Base-by-base conservation (phyloP, 2,113 vertebrate species). In the Sisor rabdophorus region DNA sequence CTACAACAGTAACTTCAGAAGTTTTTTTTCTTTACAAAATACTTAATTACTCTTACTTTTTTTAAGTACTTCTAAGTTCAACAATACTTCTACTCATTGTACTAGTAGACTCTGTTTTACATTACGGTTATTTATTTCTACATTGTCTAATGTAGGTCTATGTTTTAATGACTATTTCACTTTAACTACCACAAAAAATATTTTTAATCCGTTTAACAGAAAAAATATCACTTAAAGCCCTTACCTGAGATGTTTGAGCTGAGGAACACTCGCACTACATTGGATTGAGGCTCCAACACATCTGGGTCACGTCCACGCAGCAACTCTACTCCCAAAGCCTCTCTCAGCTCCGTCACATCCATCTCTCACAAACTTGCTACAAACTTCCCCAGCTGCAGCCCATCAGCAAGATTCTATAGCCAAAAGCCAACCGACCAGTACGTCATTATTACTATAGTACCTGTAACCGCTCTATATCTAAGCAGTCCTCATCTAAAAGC, bases 171-270 rank as follows among this genome's bases (percentile, higher is more conserved):
- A 65, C 4, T 47, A 47, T 47, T 67, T 48, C 3, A 24, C 7
- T 47, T 65, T 28, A 60, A 30, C 17, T 8, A 17, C 30, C 17
- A 26, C 82, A 71, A 44, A 2, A 20, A 22, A 63, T 28, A 44
- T 19, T n/a, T n/a, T n/a, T n/a, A n/a, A n/a, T n/a, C n/a, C 6
- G 5, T 0, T 13, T 2, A 63, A 32, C 52, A 11, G 22, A 2
- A 26, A 12, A 17, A 22, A n/a, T 3, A 52, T 9, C 40, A 36
- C 40, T 44, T 3, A 52, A 52, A 69, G 11, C 15, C 7, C 26
- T 2, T 61, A 95, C 94, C 93, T 88, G 93, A 86, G 79, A 90
- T 86, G 0, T 83, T 76, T 69, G 93, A 94, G 86, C 93, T 94
- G 87, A 92, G 78, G 85, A 93, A 94, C 44, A 92, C 82, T 59